Evolutionary conservation across 1,140 invertebrate genomes (phyloP).

Genomic region (Diabrotica undecimpunctata): DNA sequence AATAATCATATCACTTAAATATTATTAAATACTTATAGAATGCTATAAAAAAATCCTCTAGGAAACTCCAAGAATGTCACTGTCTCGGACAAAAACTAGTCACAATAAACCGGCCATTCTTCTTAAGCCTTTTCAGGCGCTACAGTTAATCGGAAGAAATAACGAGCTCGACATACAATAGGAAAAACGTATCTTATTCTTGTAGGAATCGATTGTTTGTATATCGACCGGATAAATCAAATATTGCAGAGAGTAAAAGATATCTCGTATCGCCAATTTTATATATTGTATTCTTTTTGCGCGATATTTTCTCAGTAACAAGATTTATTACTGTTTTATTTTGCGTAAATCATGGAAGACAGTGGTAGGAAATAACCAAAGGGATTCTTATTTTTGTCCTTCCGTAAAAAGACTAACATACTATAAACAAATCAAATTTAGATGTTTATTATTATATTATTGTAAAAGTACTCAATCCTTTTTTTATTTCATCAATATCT

Average conservation of each 20-base stretch:
- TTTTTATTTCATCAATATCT: too few species aligned
- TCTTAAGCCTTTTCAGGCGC: slow-evolving; percentile 40
- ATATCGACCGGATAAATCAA: slow-evolving; percentile 19
- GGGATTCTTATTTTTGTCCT: too few species aligned
- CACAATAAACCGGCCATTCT: slow-evolving; percentile 35
- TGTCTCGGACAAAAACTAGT: slow-evolving; percentile 34
- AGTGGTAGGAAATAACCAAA: too few species aligned
- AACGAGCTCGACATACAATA: slow-evolving; percentile 33
- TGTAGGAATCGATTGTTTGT: slow-evolving; percentile 28
- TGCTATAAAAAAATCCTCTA: not conserved
- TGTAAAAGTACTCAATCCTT: too few species aligned
- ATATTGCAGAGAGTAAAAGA: slow-evolving; percentile 16
- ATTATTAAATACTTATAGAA: not conserved
- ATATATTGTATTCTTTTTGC: slow-evolving; percentile 16
- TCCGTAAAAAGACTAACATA: too few species aligned
- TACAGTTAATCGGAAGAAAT: slow-evolving; percentile 44
- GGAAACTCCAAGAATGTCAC: slow-evolving; percentile 7
- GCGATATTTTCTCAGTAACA: slow-evolving; percentile 3
- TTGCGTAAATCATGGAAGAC: slow-evolving; percentile 10
- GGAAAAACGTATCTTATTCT: slow-evolving; percentile 31
- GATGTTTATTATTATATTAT: too few species aligned
- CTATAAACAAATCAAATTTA: too few species aligned
- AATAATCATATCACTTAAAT: too few species aligned
- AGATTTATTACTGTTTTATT: slow-evolving; percentile 7
- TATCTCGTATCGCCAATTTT: slow-evolving; percentile 12